These are phyloP conservation scores for Euwallacea similis DNA, from an alignment of 1,140 invertebrate species.

Conservation along the genomic window DNA sequence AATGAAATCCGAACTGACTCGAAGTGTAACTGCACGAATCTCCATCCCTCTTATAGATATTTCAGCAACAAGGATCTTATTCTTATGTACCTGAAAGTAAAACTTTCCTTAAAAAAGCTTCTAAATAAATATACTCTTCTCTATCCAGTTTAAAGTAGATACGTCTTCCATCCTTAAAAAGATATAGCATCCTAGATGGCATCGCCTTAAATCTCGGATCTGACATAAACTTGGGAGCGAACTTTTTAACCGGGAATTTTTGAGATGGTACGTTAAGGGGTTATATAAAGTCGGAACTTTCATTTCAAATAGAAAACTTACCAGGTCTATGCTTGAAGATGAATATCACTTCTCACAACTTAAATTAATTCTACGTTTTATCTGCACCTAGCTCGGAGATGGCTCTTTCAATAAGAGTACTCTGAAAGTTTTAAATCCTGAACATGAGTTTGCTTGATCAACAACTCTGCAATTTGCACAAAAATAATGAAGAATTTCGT, in stretches of 20 bases:
- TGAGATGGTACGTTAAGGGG: not conserved
- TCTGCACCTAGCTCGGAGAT: not conserved
- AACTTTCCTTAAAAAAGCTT: too few relatives aligned
- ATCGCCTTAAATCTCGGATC: conserved; percentile 1
- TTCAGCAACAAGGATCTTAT: too few relatives aligned
- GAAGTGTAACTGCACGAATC: too few relatives aligned
- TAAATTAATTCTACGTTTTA: conserved; percentile 1
- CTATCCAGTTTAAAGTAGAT: not conserved
- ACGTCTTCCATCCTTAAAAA: not conserved
- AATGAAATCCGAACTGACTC: too few relatives aligned
- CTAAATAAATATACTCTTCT: too few relatives aligned
- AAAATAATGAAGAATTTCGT: too few relatives aligned
- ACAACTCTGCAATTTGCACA: too few relatives aligned
- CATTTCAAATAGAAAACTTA: conserved; percentile 6
- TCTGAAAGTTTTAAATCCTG: too few relatives aligned
- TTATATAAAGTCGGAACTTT: not conserved
- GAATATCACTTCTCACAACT: not conserved
- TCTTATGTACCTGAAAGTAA: too few relatives aligned
- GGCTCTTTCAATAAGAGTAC: not conserved
- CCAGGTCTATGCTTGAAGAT: not conserved
- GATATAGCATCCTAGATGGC: not conserved
- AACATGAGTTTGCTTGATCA: too few relatives aligned
- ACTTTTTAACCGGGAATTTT: conserved; percentile 1
- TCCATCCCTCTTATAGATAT: too few relatives aligned
- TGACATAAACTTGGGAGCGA: not conserved